Evolutionary conservation across 2,113 vertebrate genomes (phyloP), one percentile per base, ranked within the genome.

Genomic region (Macrotis lagotis): DNA sequence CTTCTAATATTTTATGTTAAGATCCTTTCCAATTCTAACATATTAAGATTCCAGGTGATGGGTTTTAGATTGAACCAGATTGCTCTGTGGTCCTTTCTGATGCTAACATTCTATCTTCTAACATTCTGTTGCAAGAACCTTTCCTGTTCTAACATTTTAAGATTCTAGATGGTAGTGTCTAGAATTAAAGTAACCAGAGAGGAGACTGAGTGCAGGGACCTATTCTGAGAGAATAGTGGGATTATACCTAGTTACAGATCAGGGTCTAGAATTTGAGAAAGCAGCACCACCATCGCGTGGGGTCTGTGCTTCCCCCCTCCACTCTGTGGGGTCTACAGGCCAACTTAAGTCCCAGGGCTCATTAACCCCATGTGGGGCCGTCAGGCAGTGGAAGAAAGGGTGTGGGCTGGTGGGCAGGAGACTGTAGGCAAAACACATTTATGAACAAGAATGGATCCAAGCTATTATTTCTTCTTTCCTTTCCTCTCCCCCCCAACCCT

Each of bases 401-500:
- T 88, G 52, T 24, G n/a, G 12, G 24, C 55, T 48, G 37, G 37
- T 50, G 66, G 90, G 93, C 49, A 44, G 88, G 83, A 94, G 31
- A 55, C 0, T 26, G 93, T 49, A 98, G 97, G 98, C 98, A 95
- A 98, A 99, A 99, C 98, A 96, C 98, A 98, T 98, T 99, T 98
- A 95, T 93, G 98, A 98, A 98, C 98, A 98, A 98, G 98, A 99
- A 99, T 99, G 99, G 99, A 99, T 98, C 94, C 97, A 97, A 98
- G 98, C 95, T 98, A 98, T 98, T 99, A 99, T 99, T 97, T 95
- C n/a, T 83, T 83, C 19, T 83, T 83, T 95, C 88, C 95, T 95
- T 93, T 96, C 93, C 88, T 89, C 47, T 12, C 7, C 53, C 0
- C 48, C 91, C 91, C n/a, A 25, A 98, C 98, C 98, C 98, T 98